Evolutionary conservation across 2,888 invertebrate species (phyloP).

Genomic region (Eucera pruinosa): DNA sequence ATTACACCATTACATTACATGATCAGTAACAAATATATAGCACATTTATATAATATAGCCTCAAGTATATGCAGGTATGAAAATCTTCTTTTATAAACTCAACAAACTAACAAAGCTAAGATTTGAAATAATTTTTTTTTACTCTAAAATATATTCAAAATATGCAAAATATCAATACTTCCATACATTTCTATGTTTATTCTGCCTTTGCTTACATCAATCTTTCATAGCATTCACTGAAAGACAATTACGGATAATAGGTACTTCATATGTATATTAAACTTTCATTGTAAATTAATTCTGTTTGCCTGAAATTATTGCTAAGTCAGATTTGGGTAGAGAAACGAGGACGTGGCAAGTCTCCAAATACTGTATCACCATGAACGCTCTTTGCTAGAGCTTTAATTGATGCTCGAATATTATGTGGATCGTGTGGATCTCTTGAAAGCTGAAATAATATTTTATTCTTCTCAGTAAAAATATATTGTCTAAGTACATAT

Average conservation of each 20-base stretch:
- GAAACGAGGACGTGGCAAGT: constrained; percentile 93
- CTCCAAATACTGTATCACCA: constrained; percentile 94
- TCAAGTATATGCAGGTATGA: constrained; percentile 48
- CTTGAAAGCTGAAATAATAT: constrained; percentile 72
- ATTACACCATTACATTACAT: too few species aligned
- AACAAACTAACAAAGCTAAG: constrained; percentile 51
- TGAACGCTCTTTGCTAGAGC: constrained; percentile 96
- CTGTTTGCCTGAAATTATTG: constrained; percentile 49
- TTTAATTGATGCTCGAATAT: constrained; percentile 96
- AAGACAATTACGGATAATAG: constrained; percentile 69
- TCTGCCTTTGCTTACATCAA: constrained; percentile 66
- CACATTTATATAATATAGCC: constrained; percentile 50
- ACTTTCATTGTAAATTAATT: constrained; percentile 57
- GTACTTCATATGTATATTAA: constrained; percentile 56
- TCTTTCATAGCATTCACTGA: constrained; percentile 65
- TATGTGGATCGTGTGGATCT: constrained; percentile 86
- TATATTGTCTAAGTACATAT: neutral
- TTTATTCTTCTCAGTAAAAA: constrained; percentile 38
- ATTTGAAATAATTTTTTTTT: constrained; percentile 49
- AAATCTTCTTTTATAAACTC: constrained; percentile 48
- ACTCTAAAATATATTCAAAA: constrained; percentile 49
- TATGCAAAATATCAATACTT: constrained; percentile 48
- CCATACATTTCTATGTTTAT: constrained; percentile 58
- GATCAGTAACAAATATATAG: constrained; percentile 42
- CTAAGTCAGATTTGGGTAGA: constrained; percentile 91